Evolutionary conservation across 1,140 invertebrate species (phyloP), one percentile per base, ranked within the genome.

Genomic region (Philopotamus ludificatus): DNA sequence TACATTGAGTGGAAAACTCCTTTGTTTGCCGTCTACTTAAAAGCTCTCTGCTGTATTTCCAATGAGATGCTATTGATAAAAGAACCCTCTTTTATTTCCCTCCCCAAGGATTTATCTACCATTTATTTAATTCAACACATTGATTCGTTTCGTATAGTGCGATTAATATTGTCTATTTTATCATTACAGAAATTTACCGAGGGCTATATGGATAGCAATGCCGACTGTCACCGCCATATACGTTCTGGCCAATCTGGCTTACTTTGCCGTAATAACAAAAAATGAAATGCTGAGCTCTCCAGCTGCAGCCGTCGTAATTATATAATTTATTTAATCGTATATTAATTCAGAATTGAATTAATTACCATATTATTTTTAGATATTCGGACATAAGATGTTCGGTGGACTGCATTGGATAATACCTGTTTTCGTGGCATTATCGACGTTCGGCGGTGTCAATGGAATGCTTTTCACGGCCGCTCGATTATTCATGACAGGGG

Each of bases 401-500:
- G 88, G 90, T 2, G 73, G 79, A 0, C 79, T 93, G 72, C 86
- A 86, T 62, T 94, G 91, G 86, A 78, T 88, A 60, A 93, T 96
- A 70, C 92, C 94, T 1, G 83, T 95, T 18, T 94, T 94, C 76
- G 94, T 97, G 10, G 92, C 94, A 0, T 78, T 96, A 28, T 89
- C 87, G 10, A 88, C 86, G 0, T 89, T 90, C 72, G 94, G 94
- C 16, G 92, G 92, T 12, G 92, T 95, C 0, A 97, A 97, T 75
- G 94, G 94, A 12, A 92, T 95, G 34, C 80, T 97, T 41, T 95
- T 97, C 77, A 95, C 94, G 1, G 92, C 93, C 1, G 90, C 91
- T 1, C 82, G 87, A 71, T 82, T 88, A 3, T 90, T 91, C 71
- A 83, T 87, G 16, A 89, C 85, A 2, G 92, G 91, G 7, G 87